A percentile compares a stretch with the other conserved stretches of the same genome.
phyloP scores from a whole-genome alignment of 2,888 invertebrate genomes.

The Dryococelus australis region DNA sequence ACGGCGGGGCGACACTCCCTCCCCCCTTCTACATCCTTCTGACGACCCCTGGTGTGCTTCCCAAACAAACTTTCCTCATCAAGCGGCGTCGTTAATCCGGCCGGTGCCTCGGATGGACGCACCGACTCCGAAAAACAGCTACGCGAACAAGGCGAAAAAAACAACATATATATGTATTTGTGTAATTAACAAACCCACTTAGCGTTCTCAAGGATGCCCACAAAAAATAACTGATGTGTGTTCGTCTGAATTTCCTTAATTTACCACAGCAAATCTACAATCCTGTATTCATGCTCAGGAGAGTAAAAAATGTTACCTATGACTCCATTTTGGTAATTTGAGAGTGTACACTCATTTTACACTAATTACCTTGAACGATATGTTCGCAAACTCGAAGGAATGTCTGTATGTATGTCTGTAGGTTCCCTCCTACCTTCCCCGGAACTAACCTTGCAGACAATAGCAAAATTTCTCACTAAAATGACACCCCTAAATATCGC shows the following conservation, averaged over 20 bases:
- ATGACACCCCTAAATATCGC: no score
- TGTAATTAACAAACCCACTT: not conserved
- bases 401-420: no score
- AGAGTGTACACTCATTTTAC: no score
- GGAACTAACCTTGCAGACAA: no score
- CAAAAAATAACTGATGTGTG: not conserved
- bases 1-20: not conserved
- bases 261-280: not conserved
- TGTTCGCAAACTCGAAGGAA: no score
- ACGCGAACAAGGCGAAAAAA: not conserved
- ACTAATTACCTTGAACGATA: no score
- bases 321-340: no score
- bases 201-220: not conserved
- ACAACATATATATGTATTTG: not conserved
- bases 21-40: no score
- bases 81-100: constrained; percentile 1
- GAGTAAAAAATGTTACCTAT: no score
- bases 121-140: not conserved
- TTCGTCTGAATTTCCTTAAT: not conserved
- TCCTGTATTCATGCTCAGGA: no score
- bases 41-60: not conserved
- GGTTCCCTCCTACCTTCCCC: no score
- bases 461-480: no score
- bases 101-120: not conserved
- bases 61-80: constrained; percentile 1